Percentiles rank a stretch among this genome's conserved stretches.
Conservation (phyloP, 1,140 invertebrate genomes). For the Trichoplusia ni region DNA sequence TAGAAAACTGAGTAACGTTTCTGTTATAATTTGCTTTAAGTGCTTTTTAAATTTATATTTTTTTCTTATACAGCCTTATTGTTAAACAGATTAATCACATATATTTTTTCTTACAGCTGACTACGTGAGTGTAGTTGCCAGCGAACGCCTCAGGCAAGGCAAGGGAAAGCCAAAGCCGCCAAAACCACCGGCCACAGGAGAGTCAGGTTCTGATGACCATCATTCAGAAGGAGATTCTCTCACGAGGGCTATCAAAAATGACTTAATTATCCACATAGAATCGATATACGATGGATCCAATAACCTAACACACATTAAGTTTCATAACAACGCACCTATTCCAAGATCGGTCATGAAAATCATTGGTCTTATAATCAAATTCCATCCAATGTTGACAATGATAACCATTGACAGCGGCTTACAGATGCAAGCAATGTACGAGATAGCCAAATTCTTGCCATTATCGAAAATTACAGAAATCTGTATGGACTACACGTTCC, state of each 20-base stretch:
- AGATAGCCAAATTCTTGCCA: constrained; percentile 50
- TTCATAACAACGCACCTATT: constrained; percentile 46
- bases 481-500: constrained; percentile 50
- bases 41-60: too few species aligned
- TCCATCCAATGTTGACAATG: constrained; percentile 39
- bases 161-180: too few species aligned
- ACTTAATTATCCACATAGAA: constrained; percentile 29
- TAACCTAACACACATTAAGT: constrained; percentile 52
- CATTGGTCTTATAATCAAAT: constrained; percentile 47
- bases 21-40: too few species aligned
- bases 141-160: too few species aligned
- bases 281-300: constrained; percentile 43
- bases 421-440: constrained; percentile 46
- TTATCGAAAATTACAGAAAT: constrained; percentile 53
- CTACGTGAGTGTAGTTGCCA: too few species aligned
- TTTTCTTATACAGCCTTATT: too few species aligned
- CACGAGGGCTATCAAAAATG: too few species aligned
- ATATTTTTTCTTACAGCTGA: too few species aligned
- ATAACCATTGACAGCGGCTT: constrained; percentile 52
- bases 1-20: too few species aligned
- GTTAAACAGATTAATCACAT: too few species aligned
- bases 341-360: constrained; percentile 52
- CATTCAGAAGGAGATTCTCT: too few species aligned
- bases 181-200: too few species aligned
- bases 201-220: not conserved